These are phyloP conservation scores for Melangyna quadrimaculata DNA, from an alignment of 2,888 invertebrate species.

Conservation along the genomic window DNA sequence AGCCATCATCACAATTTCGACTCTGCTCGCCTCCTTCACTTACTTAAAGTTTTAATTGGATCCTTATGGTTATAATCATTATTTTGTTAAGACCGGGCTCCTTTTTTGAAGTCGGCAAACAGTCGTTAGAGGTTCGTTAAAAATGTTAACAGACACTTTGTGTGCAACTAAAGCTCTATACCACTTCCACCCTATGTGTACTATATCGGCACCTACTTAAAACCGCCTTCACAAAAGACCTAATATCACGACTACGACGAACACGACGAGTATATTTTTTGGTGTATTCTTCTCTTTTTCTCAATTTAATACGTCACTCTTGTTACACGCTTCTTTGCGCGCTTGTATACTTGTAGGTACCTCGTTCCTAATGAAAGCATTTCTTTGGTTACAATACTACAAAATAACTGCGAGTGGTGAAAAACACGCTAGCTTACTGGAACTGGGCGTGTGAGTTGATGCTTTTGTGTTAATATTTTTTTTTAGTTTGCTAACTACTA, in stretches of 20 bases:
- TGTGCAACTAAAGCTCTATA: slow-evolving; percentile 26
- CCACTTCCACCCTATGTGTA: background rate
- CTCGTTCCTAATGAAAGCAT: slow-evolving; percentile 53
- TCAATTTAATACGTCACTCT: slow-evolving; percentile 49
- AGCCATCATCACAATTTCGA: slow-evolving; percentile 2
- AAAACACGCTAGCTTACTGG: slow-evolving; percentile 8
- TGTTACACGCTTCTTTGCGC: slow-evolving; percentile 37
- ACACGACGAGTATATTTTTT: background rate
- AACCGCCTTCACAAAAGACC: slow-evolving; percentile 24
- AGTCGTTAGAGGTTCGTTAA: slow-evolving; percentile 72
- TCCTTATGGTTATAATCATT: slow-evolving; percentile 67
- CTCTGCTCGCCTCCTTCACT: slow-evolving; percentile 26
- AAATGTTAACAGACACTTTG: slow-evolving; percentile 72
- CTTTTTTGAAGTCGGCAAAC: slow-evolving; percentile 53
- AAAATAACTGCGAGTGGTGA: slow-evolving; percentile 2
- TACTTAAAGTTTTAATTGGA: slow-evolving; percentile 68
- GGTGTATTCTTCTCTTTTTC: slow-evolving; percentile 26
- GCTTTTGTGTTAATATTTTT: slow-evolving; percentile 9
- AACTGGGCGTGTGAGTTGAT: background rate
- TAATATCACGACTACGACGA: slow-evolving; percentile 4
- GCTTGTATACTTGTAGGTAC: background rate
- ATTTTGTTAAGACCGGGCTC: slow-evolving; percentile 49
- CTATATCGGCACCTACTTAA: background rate
- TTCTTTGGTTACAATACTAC: slow-evolving; percentile 33
- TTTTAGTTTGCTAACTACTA: no score